A percentile compares a stretch with the other conserved stretches of the same genome.
phyloP scores from a whole-genome alignment of 2,113 vertebrate species.

The Eretmodus cyanostictus region DNA sequence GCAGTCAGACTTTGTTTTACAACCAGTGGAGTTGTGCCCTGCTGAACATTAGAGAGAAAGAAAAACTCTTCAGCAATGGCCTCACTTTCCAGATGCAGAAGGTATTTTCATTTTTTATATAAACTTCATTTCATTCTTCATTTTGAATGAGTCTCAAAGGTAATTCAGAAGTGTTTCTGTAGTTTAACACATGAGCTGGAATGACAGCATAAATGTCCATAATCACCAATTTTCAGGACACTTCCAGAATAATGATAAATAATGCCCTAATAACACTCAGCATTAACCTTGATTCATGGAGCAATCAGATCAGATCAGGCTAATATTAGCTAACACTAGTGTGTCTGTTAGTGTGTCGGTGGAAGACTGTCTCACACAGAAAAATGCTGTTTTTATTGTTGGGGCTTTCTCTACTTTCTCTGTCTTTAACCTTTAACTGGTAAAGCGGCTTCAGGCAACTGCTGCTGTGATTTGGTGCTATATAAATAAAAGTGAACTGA shows the following conservation, averaged over 20 bases:
- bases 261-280: not conserved
- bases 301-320: not conserved
- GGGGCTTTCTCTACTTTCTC: not conserved
- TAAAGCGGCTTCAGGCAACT: not conserved
- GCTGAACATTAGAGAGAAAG: not conserved
- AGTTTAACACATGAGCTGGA: not conserved
- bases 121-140: not conserved
- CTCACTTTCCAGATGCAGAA: not conserved
- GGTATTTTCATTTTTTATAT: not conserved
- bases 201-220: not conserved
- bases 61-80: not conserved
- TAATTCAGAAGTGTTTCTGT: not conserved
- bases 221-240: not conserved
- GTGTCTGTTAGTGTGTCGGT: not conserved
- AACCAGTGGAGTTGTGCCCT: not conserved
- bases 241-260: not conserved
- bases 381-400: not conserved
- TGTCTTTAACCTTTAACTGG: not conserved
- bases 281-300: not conserved
- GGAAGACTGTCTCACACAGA: not conserved
- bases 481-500: not conserved
- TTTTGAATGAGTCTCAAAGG: not conserved
- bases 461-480: not conserved
- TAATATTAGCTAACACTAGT: not conserved
- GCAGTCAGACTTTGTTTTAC: not conserved